Base-by-base conservation (phyloP, 2,888 invertebrate genomes). In the Phragmatobia fuliginosa region DNA sequence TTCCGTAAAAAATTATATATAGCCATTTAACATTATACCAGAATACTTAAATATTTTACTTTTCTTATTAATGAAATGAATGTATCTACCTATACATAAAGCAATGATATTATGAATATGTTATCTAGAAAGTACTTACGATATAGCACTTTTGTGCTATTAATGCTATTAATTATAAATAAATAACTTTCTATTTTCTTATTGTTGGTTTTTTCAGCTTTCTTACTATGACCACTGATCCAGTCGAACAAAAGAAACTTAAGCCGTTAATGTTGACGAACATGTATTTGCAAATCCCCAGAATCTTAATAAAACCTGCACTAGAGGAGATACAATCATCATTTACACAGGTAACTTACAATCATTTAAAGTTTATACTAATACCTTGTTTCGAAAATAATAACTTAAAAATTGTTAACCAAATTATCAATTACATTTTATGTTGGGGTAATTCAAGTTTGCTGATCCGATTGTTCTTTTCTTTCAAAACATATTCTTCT, bases 261-360 rank as follows among this genome's bases (percentile, higher is more conserved):
- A 90, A 86, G 33, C 96, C 97, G 0, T 89, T 97, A 21, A 96
- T 97, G 93, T 90, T 95, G 72, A 96, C 96, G 0, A 90, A 95
- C 76, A 96, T 97, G 95, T 94, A 96, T 75, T 88, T 97, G 62
- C 95, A 96, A 92, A 97, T 97, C 86, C 97, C 97, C 0, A 93
- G 94, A 66, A 96, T 97, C 68, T 87, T 94, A 32, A 96, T 97
- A 68, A 94, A 93, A 72, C 97, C 97, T 0, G 94, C 95, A 1
- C 88, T 98, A 71, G 97, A 97, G 77, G 97, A 97, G 78, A 96
- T 98, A 76, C 97, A 98, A 83, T 92, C 93, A 71, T 92, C 96
- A 49, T 97, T 97, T 90, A 94, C 96, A 14, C 96, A 96, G 90
- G 96, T 97, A 41, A 64, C n/a, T 10, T 33, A 60, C 21, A 18